These are phyloP conservation scores for Torymus aiolomorphi DNA, from an alignment of 2,888 invertebrate species.

Conservation along the genomic window DNA sequence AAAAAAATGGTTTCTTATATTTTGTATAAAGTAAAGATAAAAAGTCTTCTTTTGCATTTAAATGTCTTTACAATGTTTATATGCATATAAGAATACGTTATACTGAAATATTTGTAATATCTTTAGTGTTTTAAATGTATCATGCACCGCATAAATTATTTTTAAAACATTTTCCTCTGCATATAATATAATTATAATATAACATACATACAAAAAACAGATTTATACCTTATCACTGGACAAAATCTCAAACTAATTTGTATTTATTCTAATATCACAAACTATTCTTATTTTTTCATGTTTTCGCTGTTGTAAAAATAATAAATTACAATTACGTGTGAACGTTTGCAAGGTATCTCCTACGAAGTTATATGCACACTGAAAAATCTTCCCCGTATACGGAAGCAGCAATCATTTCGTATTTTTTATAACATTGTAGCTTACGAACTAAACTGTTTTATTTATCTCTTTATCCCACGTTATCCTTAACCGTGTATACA, in stretches of 20 bases:
- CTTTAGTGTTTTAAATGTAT: slow-evolving; percentile 14
- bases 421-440: not conserved
- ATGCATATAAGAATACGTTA: slow-evolving; percentile 4
- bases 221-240: slow-evolving; percentile 45
- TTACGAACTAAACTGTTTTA: slow-evolving; percentile 32
- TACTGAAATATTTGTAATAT: slow-evolving; percentile 31
- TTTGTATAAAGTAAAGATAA: not conserved
- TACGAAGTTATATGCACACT: slow-evolving; percentile 52
- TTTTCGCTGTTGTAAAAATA: slow-evolving; percentile 44
- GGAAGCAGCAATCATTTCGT: slow-evolving; percentile 31
- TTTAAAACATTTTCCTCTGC: slow-evolving; percentile 42
- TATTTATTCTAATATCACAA: slow-evolving; percentile 57
- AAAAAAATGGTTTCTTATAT: slow-evolving; percentile 3
- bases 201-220: slow-evolving; percentile 45
- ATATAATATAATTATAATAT: slow-evolving; percentile 7
- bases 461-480: no score
- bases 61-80: not conserved
- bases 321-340: slow-evolving; percentile 46
- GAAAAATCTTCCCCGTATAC: slow-evolving; percentile 45
- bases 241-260: slow-evolving; percentile 46
- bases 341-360: slow-evolving; percentile 57
- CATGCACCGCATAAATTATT: slow-evolving; percentile 23
- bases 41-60: not conserved
- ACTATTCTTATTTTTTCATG: slow-evolving; percentile 48
- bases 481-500: slow-evolving; percentile 1